Evolutionary conservation across 2,797 vertebrate genomes (phyloP).

Genomic region (Argentina silus): DNA sequence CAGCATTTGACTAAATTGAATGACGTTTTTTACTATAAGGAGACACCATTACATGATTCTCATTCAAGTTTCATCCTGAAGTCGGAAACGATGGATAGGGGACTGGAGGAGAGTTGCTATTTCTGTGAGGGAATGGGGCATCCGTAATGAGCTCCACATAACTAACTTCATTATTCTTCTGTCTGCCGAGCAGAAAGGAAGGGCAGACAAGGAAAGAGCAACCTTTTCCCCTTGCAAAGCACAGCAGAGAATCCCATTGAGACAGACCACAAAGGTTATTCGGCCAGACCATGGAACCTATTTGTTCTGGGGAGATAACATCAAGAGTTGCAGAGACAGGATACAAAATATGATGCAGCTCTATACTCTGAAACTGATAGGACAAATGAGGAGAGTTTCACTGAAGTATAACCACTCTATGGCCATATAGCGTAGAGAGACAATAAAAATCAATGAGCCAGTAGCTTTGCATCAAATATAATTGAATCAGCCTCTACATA

Average conservation of each 20-base stretch:
- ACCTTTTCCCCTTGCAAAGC: constrained; percentile 46
- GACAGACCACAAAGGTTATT: constrained; percentile 48
- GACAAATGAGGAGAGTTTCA: constrained; percentile 47
- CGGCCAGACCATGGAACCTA: constrained; percentile 42
- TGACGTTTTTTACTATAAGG: constrained; percentile 14
- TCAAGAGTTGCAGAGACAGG: constrained; percentile 42
- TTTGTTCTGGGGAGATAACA: constrained; percentile 68
- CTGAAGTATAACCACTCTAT: constrained; percentile 3
- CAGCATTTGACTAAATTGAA: constrained; percentile 35
- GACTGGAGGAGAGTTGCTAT: constrained; percentile 15
- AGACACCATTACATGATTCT: neutral
- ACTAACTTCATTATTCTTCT: constrained; percentile 61
- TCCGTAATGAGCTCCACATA: constrained; percentile 58
- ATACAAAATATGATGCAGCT: constrained; percentile 41
- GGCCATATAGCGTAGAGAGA: neutral
- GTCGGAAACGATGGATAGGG: neutral
- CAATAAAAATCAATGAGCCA: constrained; percentile 55
- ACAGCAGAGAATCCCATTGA: constrained; percentile 51
- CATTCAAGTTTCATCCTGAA: neutral
- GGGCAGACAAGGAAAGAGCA: constrained; percentile 41
- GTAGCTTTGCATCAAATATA: constrained; percentile 60
- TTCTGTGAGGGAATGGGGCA: constrained; percentile 34
- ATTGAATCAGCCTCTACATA: constrained; percentile 47
- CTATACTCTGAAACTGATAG: constrained; percentile 35
- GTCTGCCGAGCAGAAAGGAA: constrained; percentile 41